phyloP scores from a whole-genome alignment of 2,797 vertebrate species.

The Gallinago stenura region DNA sequence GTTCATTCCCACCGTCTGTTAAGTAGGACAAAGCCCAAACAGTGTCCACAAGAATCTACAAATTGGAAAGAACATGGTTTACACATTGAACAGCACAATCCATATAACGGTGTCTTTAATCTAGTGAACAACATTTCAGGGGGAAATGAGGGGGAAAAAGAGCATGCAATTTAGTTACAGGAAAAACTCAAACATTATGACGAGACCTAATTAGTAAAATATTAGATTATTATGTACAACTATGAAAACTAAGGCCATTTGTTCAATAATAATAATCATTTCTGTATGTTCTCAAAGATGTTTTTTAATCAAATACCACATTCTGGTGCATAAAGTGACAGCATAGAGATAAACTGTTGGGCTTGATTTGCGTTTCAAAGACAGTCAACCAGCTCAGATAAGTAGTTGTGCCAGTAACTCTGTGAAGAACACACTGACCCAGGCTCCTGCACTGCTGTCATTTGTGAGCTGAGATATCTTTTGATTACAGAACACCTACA shows the following conservation, averaged over 20 bases:
- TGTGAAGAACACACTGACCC: not conserved
- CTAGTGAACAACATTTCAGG: not conserved
- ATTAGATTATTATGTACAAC: not conserved
- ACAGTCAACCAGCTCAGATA: not conserved
- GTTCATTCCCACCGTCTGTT: conserved; percentile 98
- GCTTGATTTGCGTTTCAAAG: not conserved
- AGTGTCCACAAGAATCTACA: conserved; percentile 97
- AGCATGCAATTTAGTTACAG: conserved; percentile 1
- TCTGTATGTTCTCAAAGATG: not conserved
- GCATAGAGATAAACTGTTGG: not conserved
- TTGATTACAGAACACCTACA: not conserved
- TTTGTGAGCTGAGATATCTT: not conserved
- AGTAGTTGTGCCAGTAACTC: not conserved
- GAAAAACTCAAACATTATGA: not conserved
- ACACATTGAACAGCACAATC: not conserved
- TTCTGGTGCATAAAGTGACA: not conserved
- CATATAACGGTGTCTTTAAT: not conserved
- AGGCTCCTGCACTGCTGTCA: not conserved
- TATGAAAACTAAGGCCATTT: not conserved
- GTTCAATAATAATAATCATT: not conserved
- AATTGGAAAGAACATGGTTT: conserved; percentile 5
- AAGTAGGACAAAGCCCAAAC: conserved; percentile 99
- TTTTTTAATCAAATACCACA: not conserved
- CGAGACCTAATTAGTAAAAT: not conserved
- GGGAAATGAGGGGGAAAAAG: not conserved